Evolutionary conservation across 2,888 invertebrate genomes (phyloP).

Genomic region (Harpagoxenus sublaevis): DNA sequence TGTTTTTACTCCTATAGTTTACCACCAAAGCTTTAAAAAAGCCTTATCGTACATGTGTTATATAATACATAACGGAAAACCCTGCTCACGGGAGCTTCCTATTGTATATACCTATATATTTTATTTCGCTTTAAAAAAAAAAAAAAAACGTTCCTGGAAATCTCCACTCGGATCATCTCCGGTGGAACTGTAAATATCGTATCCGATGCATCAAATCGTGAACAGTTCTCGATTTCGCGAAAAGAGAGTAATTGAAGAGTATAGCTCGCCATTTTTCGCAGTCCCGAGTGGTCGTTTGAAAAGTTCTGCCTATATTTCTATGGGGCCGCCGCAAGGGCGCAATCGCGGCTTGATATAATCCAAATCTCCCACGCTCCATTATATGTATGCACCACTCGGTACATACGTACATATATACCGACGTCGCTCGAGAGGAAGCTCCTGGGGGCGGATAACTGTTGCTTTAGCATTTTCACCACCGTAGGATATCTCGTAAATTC

Average conservation of each 20-base stretch:
- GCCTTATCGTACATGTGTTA: neutral
- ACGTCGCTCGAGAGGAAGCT: neutral
- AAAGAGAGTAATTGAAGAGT: neutral
- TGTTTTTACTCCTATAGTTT: neutral
- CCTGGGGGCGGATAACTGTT: slow-evolving; percentile 66
- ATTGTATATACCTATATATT: neutral
- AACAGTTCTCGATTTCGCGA: neutral
- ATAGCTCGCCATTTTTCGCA: slow-evolving; percentile 19
- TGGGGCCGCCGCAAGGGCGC: slow-evolving; percentile 69
- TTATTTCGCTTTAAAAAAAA: neutral
- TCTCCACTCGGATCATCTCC: slow-evolving; percentile 8
- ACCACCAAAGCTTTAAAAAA: neutral
- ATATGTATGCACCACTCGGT: slow-evolving; percentile 3
- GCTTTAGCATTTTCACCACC: slow-evolving; percentile 74
- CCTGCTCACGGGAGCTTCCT: neutral
- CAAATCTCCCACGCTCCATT: slow-evolving; percentile 45
- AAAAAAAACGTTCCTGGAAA: slow-evolving; percentile 1
- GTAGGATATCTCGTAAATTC: slow-evolving; percentile 73
- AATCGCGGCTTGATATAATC: slow-evolving; percentile 76
- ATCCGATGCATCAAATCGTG: slow-evolving; percentile 29
- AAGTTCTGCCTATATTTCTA: slow-evolving; percentile 65
- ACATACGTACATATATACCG: neutral
- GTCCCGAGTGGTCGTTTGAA: slow-evolving; percentile 39
- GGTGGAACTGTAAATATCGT: slow-evolving; percentile 38
- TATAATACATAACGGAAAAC: neutral